Percentiles rank a stretch among this genome's conserved stretches.
These are phyloP conservation scores for Bergia puertoricense DNA, from an alignment of 92 coral and sea anemone genomes.

Conservation along the genomic window DNA sequence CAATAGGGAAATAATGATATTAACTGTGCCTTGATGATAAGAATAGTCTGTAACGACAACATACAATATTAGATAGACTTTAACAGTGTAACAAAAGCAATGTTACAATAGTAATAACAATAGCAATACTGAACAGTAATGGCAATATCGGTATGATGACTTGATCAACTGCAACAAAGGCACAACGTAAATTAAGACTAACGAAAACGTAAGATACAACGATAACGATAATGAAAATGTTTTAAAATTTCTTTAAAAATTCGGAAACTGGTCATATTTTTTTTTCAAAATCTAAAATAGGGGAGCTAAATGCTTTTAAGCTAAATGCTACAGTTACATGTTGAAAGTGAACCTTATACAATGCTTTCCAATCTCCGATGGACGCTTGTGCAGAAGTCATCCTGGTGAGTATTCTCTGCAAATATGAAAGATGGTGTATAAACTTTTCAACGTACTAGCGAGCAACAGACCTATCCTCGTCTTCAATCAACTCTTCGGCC, in stretches of 20 bases:
- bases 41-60: neutral
- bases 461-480: too few species aligned
- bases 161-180: neutral
- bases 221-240: neutral
- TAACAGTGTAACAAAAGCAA: neutral
- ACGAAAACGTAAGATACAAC: too few species aligned
- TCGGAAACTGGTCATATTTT: too few species aligned
- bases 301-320: neutral
- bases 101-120: neutral
- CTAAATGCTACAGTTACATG: neutral
- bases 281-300: too few species aligned
- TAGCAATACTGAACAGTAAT: neutral
- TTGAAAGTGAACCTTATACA: conserved; percentile 74
- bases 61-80: too few species aligned
- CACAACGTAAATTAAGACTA: too few species aligned
- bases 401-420: conserved; percentile 85
- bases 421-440: neutral
- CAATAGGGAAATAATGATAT: neutral
- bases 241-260: neutral
- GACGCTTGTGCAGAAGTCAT: conserved; percentile 99
- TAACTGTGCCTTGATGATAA: neutral
- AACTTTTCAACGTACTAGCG: too few species aligned
- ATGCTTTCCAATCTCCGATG: conserved; percentile 95
- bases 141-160: neutral
- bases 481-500: too few species aligned